These are phyloP conservation scores for Felis chaus DNA, from an alignment of 2,113 vertebrate genomes.

Conservation along the genomic window DNA sequence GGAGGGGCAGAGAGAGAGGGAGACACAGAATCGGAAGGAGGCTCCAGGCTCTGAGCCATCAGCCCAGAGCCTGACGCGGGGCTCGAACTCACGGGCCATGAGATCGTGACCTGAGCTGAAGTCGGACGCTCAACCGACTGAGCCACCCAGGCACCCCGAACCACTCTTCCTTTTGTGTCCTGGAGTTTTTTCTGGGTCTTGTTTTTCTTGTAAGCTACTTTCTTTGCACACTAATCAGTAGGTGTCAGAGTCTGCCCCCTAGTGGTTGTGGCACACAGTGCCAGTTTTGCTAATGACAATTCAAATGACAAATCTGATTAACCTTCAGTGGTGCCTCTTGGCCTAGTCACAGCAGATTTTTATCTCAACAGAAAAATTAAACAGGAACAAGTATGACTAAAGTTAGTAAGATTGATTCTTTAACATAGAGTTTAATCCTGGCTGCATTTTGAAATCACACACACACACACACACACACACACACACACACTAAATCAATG, in stretches of 20 bases:
- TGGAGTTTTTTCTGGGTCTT: not conserved
- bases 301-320: conserved; percentile 2
- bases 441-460: conserved; percentile 6
- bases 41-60: no score
- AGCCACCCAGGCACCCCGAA: no score
- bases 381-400: conserved; percentile 42
- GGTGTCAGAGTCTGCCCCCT: conserved; percentile 35
- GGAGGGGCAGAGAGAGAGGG: no score
- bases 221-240: not conserved
- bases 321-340: not conserved
- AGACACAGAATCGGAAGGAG: no score
- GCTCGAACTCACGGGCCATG: no score
- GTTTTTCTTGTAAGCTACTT: not conserved
- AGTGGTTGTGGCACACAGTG: not conserved
- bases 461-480: not conserved
- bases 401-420: conserved; percentile 46
- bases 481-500: not conserved
- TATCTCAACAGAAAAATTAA: conserved; percentile 64
- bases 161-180: not conserved
- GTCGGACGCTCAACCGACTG: no score
- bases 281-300: not conserved
- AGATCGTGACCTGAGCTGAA: no score
- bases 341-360: conserved; percentile 47
- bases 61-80: no score
- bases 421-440: conserved; percentile 41